A percentile compares a stretch with the other conserved stretches of the same genome.
phyloP scores from a whole-genome alignment of 2,797 vertebrate species.

The Anniella stebbinsi region DNA sequence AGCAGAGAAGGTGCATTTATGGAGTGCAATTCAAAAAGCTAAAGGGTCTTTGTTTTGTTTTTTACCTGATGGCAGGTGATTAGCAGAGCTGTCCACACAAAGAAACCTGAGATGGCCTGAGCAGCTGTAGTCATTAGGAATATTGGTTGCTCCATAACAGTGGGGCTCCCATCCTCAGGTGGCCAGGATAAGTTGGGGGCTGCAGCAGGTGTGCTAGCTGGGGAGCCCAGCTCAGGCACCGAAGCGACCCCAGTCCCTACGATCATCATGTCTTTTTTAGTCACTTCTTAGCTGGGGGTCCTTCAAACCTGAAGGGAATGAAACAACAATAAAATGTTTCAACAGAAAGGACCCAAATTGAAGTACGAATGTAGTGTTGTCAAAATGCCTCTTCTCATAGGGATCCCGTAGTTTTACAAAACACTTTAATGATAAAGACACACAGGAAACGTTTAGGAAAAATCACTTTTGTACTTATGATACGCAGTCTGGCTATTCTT shows the following conservation, averaged over 20 bases:
- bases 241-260: slow-evolving; percentile 78
- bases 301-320: slow-evolving; percentile 75
- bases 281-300: slow-evolving; percentile 62
- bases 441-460: neutral
- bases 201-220: slow-evolving; percentile 80
- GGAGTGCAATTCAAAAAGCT: neutral
- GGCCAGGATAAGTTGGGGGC: slow-evolving; percentile 84
- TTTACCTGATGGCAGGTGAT: slow-evolving; percentile 97
- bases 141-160: slow-evolving; percentile 86
- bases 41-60: neutral
- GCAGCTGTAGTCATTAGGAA: slow-evolving; percentile 96
- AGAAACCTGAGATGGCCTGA: slow-evolving; percentile 94
- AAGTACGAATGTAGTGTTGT: slow-evolving; percentile 17
- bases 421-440: neutral
- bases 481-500: neutral
- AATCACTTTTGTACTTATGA: neutral
- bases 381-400: slow-evolving; percentile 40
- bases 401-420: slow-evolving; percentile 23
- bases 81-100: slow-evolving; percentile 96
- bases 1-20: neutral
- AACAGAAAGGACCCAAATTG: slow-evolving; percentile 1
- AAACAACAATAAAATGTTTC: slow-evolving; percentile 3
- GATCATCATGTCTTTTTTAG: slow-evolving; percentile 75
- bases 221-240: slow-evolving; percentile 79
- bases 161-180: slow-evolving; percentile 85